These are phyloP conservation scores for Channa striata DNA, from an alignment of 2,797 vertebrate species.

Conservation along the genomic window DNA sequence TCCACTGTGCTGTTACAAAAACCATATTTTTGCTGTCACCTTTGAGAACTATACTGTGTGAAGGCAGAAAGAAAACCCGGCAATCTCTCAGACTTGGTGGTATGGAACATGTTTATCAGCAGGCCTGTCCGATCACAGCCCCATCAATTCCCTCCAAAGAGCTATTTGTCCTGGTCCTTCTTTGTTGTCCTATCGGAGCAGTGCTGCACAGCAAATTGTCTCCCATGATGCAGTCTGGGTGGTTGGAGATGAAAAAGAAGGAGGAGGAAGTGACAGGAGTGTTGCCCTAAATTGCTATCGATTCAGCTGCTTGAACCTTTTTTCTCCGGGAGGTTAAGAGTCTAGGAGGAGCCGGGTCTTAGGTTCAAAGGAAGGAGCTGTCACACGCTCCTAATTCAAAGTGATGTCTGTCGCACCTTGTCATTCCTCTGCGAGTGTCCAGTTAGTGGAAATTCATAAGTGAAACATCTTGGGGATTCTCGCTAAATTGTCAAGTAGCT, in stretches of 20 bases:
- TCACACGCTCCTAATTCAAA: slow-evolving; percentile 58
- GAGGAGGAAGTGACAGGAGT: slow-evolving; percentile 73
- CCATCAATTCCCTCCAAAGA: slow-evolving; percentile 62
- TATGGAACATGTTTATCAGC: slow-evolving; percentile 59
- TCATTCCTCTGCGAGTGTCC: slow-evolving; percentile 38
- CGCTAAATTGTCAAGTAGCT: slow-evolving; percentile 23
- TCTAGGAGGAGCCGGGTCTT: slow-evolving; percentile 46
- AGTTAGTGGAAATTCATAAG: slow-evolving; percentile 41
- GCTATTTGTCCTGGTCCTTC: slow-evolving; percentile 63
- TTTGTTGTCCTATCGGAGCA: slow-evolving; percentile 71
- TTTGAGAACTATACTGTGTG: slow-evolving; percentile 6
- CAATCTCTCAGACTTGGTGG: slow-evolving; percentile 11
- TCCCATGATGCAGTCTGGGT: slow-evolving; percentile 59
- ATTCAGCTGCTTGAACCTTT: slow-evolving; percentile 74
- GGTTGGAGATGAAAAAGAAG: slow-evolving; percentile 70
- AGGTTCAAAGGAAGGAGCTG: slow-evolving; percentile 56
- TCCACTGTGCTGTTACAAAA: not conserved
- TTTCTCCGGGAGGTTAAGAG: slow-evolving; percentile 71
- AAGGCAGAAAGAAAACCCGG: slow-evolving; percentile 13
- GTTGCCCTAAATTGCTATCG: slow-evolving; percentile 79
- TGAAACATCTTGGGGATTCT: slow-evolving; percentile 31
- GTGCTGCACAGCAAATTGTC: slow-evolving; percentile 74
- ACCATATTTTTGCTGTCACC: not conserved
- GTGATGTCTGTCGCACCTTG: slow-evolving; percentile 44
- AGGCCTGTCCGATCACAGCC: slow-evolving; percentile 40